Conservation (phyloP, 2,888 invertebrate genomes). For the Bursaphelenchus okinawaensis region DNA sequence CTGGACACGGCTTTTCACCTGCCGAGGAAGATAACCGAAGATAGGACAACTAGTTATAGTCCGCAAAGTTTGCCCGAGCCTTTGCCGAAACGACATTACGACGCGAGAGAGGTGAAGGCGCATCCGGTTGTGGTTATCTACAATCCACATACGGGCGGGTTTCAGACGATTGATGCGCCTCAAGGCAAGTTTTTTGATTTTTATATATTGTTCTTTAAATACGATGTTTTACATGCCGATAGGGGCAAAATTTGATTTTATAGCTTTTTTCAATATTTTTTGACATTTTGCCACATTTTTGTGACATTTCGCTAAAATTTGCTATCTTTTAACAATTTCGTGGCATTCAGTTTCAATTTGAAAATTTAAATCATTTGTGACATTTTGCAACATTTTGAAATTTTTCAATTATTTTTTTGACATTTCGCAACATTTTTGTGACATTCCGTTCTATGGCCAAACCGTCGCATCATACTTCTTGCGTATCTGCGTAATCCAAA, state of each 20-base stretch:
- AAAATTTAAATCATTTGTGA: not conserved
- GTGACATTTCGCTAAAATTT: not conserved
- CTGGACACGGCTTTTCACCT: conserved; percentile 4
- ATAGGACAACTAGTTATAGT: not conserved
- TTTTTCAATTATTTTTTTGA: no score
- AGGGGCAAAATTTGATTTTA: not conserved
- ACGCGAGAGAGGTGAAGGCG: conserved; percentile 18
- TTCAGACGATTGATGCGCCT: conserved; percentile 23
- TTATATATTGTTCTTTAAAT: no score
- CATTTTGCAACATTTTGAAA: not conserved
- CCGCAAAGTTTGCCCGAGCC: not conserved
- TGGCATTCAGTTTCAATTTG: not conserved
- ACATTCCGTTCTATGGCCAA: no score
- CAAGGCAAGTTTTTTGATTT: conserved; percentile 1
- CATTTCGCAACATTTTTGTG: no score
- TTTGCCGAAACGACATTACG: not conserved
- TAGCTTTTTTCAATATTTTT: not conserved
- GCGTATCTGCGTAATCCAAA: no score
- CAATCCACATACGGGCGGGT: conserved; percentile 16
- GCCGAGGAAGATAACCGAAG: not conserved
- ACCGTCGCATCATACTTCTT: no score
- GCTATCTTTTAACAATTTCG: no score
- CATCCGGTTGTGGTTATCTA: conserved; percentile 30
- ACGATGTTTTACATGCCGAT: no score
- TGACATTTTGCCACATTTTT: not conserved